phyloP scores from a whole-genome alignment of 2,888 invertebrate species.

The Syrphus vitripennis region DNA sequence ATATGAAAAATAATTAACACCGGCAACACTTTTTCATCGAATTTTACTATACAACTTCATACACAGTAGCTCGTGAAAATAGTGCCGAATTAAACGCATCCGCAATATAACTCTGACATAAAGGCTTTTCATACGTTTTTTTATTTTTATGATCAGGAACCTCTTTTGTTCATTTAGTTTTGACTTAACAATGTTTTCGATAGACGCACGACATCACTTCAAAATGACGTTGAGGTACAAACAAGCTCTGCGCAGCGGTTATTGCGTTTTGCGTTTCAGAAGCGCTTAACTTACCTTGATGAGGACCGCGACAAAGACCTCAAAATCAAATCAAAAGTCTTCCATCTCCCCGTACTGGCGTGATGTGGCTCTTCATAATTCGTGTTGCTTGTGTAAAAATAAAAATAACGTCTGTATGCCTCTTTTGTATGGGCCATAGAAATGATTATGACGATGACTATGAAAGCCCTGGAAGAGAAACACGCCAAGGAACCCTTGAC shows the following conservation, averaged over 20 bases:
- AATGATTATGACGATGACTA: constrained; percentile 15
- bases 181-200: constrained; percentile 41
- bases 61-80: constrained; percentile 29
- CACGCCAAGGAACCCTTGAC: constrained; percentile 36
- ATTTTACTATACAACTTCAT: not conserved
- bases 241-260: constrained; percentile 1
- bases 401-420: not conserved
- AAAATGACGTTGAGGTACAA: constrained; percentile 43
- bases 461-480: constrained; percentile 9
- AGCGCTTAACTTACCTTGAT: constrained; percentile 45
- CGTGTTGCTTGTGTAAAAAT: constrained; percentile 14
- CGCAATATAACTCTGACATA: constrained; percentile 32
- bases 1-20: too few species aligned
- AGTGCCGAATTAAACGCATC: constrained; percentile 45
- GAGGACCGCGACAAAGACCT: constrained; percentile 65
- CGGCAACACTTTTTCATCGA: constrained; percentile 28
- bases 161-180: constrained; percentile 47
- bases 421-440: constrained; percentile 13
- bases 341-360: constrained; percentile 27
- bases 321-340: constrained; percentile 58
- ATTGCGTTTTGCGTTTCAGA: constrained; percentile 18
- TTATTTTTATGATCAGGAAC: constrained; percentile 37
- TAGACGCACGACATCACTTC: constrained; percentile 63
- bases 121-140: constrained; percentile 4
- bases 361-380: constrained; percentile 46